Base-by-base conservation (phyloP, 2,888 invertebrate species). In the Aporophyla lueneburgensis region DNA sequence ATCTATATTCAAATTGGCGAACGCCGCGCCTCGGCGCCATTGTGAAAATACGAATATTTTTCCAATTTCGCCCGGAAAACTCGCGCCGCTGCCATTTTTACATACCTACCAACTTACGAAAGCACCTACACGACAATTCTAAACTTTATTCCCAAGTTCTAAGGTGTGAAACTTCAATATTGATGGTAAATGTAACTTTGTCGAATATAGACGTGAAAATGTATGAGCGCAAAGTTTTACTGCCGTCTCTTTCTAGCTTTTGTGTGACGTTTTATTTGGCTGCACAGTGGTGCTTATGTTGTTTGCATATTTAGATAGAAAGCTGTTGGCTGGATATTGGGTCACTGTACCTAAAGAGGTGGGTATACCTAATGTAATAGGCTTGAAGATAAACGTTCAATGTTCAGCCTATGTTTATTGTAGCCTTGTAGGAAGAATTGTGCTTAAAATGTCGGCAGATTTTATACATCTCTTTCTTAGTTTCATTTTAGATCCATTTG, bases 1-100 rank as follows among this genome's bases (percentile, higher is more conserved):
- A 96, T 96, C 96, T 96, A 96, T 95, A 96, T 96, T 96, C 96
- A 96, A 96, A 96, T 96, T 95, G 95, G 93, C 93, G 94, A 91
- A 90, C 90, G 89, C 87, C 90, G 90, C 86, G 92, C 92, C 90
- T 91, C 91, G 93, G 89, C 93, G 92, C 94, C 93, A 94, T 95
- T 94, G 94, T 94, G 94, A 93, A 93, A 94, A 94, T 93, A 93
- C 91, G 94, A 93, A 95, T 95, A 96, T 96, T 96, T 96, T 96
- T 95, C 95, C 95, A 95, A 95, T 95, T 95, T 95, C 93, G 93
- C 89, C 92, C 93, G 95, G 94, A 95, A 94, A 94, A 94, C 93
- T 93, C 92, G 90, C 91, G 89, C 90, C 82, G 87, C 90, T 89
- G 87, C 90, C 91, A 90, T 87, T 92, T 92, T 91, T 92, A 92